A percentile compares a stretch with the other conserved stretches of the same genome.
Evolutionary conservation across 2,797 vertebrate species (phyloP).

Genomic region (Eleutherodactylus coqui): DNA sequence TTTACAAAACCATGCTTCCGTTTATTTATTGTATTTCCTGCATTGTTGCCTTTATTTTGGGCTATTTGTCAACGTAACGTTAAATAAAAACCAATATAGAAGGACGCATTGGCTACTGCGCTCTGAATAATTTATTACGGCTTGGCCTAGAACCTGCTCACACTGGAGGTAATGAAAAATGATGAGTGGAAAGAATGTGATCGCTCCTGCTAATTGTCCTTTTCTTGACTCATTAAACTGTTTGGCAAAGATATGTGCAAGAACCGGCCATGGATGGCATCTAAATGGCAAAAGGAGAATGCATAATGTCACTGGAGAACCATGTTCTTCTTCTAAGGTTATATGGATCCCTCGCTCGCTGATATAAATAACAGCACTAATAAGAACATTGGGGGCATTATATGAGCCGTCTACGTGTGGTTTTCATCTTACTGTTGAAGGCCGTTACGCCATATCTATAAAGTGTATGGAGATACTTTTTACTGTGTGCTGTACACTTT

Average conservation of each 20-base stretch:
- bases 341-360: not conserved
- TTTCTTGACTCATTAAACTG: slow-evolving; percentile 45
- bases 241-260: slow-evolving; percentile 32
- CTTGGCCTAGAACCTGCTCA: slow-evolving; percentile 22
- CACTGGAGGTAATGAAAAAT: slow-evolving; percentile 23
- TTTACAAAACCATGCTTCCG: not conserved
- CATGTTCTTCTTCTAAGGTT: slow-evolving; percentile 8
- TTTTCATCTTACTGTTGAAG: too few species aligned
- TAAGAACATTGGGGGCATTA: too few species aligned
- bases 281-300: slow-evolving; percentile 22
- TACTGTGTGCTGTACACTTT: too few species aligned
- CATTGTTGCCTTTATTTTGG: not conserved
- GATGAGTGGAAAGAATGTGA: slow-evolving; percentile 29
- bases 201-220: slow-evolving; percentile 35
- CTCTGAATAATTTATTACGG: not conserved
- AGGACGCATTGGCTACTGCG: not conserved
- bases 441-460: too few species aligned
- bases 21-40: not conserved
- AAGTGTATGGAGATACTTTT: too few species aligned
- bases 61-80: not conserved
- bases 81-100: not conserved
- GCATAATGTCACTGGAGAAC: not conserved
- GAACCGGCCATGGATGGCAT: not conserved
- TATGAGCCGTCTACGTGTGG: too few species aligned
- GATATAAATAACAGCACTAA: too few species aligned